Base-by-base conservation (phyloP, 2,797 vertebrate species). In the Arctocebus calabarensis region DNA sequence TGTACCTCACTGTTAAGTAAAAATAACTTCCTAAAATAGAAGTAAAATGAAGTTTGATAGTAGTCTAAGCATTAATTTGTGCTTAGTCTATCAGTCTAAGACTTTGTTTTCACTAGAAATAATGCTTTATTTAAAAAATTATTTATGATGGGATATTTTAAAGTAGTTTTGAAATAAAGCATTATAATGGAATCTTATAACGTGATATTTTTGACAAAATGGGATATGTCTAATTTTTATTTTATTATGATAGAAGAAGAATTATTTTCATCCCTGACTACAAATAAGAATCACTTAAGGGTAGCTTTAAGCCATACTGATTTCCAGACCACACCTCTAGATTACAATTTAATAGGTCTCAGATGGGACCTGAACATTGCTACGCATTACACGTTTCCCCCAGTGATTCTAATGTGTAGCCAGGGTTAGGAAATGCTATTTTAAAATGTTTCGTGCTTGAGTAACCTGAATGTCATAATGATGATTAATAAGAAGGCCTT, bases 151-250 rank as follows among this genome's bases (percentile, higher is more conserved):
- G 37, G 71, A 40, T 85, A 75, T 82, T 59, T 52, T 79, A 52
- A 52, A 52, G 48, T 52, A 52, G 3, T 45, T 52, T 52, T 52
- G 48, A 52, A 52, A 52, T 52, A 52, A 52, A 52, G 48, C 48
- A 52, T 52, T 52, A 52, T 52, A 52, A 16, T 52, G 8, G 77
- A 92, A 55, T 85, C 43, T 95, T 88, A 5, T 40, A 94, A 84
- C 27, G 16, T 90, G 7, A 48, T 94, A 6, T 93, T 93, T 93
- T 93, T 85, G 68, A 37, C 86, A 89, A 96, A 94, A 86, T 87
- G 29, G 37, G 34, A 23, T 66, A 32, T 92, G 48, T n/a, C 48
- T 92, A 61, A n/a, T 95, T 92, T 90, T 90, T 64, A 82, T 90
- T 92, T 78, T 88, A 43, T 84, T 90, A 86, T 32, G 19, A 5